A percentile compares a stretch with the other conserved stretches of the same genome.
These are phyloP conservation scores for Hetaerina americana DNA, from an alignment of 1,140 invertebrate genomes.

Conservation along the genomic window DNA sequence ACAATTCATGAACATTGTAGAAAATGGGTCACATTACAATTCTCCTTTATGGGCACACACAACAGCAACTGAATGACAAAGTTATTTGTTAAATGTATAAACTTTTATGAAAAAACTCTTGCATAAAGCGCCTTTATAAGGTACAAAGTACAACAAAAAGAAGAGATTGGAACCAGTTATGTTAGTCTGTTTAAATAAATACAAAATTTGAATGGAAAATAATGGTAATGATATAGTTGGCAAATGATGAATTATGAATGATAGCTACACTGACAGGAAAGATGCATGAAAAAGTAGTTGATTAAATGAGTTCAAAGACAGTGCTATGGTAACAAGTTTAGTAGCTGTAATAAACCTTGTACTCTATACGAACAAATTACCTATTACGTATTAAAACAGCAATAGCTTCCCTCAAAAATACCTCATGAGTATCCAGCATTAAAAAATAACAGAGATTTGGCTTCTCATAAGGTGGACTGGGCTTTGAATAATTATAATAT, in stretches of 20 bases:
- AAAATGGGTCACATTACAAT: background rate
- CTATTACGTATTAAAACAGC: background rate
- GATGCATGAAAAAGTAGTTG: background rate
- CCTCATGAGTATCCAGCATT: background rate
- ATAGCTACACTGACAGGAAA: background rate
- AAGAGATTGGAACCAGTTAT: background rate
- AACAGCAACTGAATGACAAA: conserved; percentile 1
- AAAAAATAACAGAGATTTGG: background rate
- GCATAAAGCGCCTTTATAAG: background rate
- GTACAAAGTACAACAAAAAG: background rate
- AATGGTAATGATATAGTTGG: background rate
- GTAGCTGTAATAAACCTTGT: background rate
- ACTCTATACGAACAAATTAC: background rate
- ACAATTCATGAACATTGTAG: background rate
- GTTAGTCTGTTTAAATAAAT: background rate
- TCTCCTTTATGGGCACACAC: background rate
- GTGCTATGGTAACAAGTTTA: background rate
- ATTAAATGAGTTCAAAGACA: background rate
- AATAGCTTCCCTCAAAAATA: background rate
- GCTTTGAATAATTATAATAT: background rate
- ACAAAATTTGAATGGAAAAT: background rate
- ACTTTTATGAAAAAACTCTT: background rate
- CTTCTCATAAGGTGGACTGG: background rate
- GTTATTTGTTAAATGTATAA: background rate
- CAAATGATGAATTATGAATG: background rate